Base-by-base conservation (phyloP, 2,888 invertebrate genomes). In the Macropis europaea region DNA sequence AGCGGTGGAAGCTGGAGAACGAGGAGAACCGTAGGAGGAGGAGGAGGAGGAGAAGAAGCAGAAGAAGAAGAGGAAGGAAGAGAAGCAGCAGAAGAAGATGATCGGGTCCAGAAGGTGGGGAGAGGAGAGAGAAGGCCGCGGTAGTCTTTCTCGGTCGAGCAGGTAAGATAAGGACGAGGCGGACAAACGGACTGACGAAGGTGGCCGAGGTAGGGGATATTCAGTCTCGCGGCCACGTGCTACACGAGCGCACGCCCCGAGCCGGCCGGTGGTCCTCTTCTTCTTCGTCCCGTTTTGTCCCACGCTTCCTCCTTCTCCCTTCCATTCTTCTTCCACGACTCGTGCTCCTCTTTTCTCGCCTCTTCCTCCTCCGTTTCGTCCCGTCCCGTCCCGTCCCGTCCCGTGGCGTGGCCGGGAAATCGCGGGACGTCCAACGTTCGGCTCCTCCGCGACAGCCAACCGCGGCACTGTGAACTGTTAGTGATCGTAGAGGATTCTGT, bases 161-260 rank as follows among this genome's bases (percentile, higher is more conserved):
- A 81, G 81, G 84, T 78, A 80, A 82, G 87, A 88, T 84, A 87
- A 86, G 85, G 87, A 88, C 77, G 82, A 84, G 84, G 75, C 82
- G 81, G 84, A 84, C 86, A 85, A 87, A 86, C 87, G 84, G 84
- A 85, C 86, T 86, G 88, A 87, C 84, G 85, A 82, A 82, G 83
- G 77, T 81, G 75, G 66, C 76, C 77, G 78, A 88, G 86, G 88
- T 87, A 88, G 88, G 88, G 87, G 87, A 86, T 81, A 81, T 82
- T 88, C 88, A 88, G 88, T 88, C 88, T 88, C 84, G 86, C 85
- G 86, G 88, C 88, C 88, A 88, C 88, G 88, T 88, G 88, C 88
- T 88, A 86, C 86, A 87, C 85, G 88, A 87, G 85, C 88, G 87
- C 88, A 88, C 88, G 87, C 88, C 86, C 85, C 84, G 87, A 82